Percentiles rank a stretch among this genome's conserved stretches.
Evolutionary conservation across 2,797 vertebrate genomes (phyloP).

Genomic region (Sebastes aleutianus): DNA sequence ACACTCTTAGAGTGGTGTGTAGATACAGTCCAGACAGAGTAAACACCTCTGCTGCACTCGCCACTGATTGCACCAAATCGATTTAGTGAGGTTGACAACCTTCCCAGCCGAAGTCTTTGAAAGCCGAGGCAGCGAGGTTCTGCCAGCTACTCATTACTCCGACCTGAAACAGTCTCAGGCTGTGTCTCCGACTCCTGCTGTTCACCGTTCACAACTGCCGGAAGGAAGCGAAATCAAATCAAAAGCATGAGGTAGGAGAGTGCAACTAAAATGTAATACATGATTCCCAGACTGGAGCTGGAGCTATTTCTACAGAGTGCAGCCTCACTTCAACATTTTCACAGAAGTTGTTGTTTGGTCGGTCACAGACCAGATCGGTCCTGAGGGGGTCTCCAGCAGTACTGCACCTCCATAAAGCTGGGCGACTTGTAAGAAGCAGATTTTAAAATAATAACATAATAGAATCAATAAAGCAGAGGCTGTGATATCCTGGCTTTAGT

Average conservation of each 20-base stretch:
- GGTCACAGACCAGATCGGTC: not conserved
- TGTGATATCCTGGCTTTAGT: not conserved
- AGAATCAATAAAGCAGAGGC: not conserved
- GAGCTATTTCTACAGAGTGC: not conserved
- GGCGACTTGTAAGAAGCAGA: not conserved
- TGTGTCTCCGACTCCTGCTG: not conserved
- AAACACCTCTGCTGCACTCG: not conserved
- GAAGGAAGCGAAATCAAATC: slow-evolving; percentile 16
- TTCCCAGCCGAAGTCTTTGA: not conserved
- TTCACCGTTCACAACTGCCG: not conserved
- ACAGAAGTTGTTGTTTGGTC: not conserved
- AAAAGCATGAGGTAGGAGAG: not conserved
- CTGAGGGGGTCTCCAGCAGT: not conserved
- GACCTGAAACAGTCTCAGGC: not conserved
- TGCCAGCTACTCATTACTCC: slow-evolving; percentile 9
- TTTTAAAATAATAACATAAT: not conserved
- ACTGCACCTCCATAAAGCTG: not conserved
- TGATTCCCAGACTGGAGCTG: not conserved
- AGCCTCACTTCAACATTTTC: not conserved
- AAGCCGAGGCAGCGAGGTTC: not conserved
- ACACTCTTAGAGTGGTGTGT: not conserved
- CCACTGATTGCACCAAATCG: slow-evolving; percentile 11
- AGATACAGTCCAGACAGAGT: not conserved
- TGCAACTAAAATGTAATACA: not conserved
- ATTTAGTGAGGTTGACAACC: not conserved